Percentiles rank a stretch among this genome's conserved stretches.
phyloP scores from a whole-genome alignment of 2,113 vertebrate genomes.

The Psilopogon haemacephalus region DNA sequence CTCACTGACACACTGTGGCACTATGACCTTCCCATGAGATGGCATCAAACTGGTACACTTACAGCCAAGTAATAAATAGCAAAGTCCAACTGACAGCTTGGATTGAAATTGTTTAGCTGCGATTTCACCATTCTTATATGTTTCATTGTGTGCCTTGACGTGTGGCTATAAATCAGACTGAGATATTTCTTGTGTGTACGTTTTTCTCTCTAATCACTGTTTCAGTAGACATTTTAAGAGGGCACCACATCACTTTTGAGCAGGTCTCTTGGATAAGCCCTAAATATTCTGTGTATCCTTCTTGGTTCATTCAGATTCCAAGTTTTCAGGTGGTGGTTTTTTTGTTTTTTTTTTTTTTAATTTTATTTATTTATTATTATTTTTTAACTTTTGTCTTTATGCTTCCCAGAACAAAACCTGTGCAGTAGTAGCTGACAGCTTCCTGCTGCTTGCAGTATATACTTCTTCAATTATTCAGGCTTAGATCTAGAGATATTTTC shows the following conservation, averaged over 20 bases:
- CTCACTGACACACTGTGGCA: background rate
- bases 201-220: background rate
- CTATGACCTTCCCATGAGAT: background rate
- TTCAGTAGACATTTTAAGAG: background rate
- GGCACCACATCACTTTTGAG: background rate
- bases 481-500: conserved; percentile 13
- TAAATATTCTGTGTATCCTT: background rate
- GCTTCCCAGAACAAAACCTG: background rate
- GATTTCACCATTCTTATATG: background rate
- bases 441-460: background rate
- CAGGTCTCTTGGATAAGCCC: background rate
- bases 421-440: background rate
- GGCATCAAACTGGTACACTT: background rate
- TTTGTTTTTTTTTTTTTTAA: background rate
- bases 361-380: background rate
- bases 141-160: background rate
- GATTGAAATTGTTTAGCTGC: background rate
- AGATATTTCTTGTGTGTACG: background rate
- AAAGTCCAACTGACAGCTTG: background rate
- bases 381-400: background rate
- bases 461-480: conserved; percentile 1
- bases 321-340: background rate
- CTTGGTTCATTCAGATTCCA: background rate
- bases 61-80: background rate
- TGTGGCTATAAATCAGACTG: background rate